Percentiles rank a stretch among this genome's conserved stretches.
These are phyloP conservation scores for Helarctos malayanus DNA, from an alignment of 2,797 vertebrate genomes.

Conservation along the genomic window DNA sequence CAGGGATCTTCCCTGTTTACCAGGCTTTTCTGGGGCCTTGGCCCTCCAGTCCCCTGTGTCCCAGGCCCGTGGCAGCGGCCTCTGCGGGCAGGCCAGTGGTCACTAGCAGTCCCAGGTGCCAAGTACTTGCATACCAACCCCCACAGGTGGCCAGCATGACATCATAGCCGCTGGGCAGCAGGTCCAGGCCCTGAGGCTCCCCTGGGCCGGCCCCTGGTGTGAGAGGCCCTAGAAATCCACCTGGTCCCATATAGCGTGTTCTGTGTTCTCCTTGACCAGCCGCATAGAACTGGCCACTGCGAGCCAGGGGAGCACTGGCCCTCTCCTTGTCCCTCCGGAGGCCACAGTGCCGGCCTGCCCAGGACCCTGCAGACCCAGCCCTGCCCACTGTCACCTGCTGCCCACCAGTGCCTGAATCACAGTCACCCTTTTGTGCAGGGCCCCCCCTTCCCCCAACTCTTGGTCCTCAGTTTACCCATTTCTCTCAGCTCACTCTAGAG, in stretches of 20 bases:
- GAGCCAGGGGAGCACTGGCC: background rate
- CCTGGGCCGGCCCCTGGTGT: background rate
- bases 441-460: background rate
- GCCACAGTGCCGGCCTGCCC: background rate
- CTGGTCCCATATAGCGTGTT: rapidly evolving
- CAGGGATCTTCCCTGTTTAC: background rate
- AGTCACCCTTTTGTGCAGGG: background rate
- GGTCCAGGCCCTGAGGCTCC: background rate
- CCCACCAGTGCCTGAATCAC: too few species aligned
- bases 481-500: background rate
- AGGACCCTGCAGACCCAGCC: background rate
- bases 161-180: background rate
- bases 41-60: background rate
- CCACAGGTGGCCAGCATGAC: rapidly evolving
- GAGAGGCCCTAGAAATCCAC: background rate
- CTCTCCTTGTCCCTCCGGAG: rapidly evolving
- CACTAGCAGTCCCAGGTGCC: too few species aligned
- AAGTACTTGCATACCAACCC: rapidly evolving
- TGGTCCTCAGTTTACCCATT: background rate
- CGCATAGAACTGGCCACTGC: rapidly evolving
- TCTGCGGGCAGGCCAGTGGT: background rate
- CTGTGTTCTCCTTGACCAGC: background rate
- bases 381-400: rapidly evolving
- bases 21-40: background rate
- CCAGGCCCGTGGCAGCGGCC: background rate